Percentiles rank a stretch among this genome's conserved stretches.
Evolutionary conservation across 2,888 invertebrate genomes (phyloP).

Genomic region (Patella depressa): DNA sequence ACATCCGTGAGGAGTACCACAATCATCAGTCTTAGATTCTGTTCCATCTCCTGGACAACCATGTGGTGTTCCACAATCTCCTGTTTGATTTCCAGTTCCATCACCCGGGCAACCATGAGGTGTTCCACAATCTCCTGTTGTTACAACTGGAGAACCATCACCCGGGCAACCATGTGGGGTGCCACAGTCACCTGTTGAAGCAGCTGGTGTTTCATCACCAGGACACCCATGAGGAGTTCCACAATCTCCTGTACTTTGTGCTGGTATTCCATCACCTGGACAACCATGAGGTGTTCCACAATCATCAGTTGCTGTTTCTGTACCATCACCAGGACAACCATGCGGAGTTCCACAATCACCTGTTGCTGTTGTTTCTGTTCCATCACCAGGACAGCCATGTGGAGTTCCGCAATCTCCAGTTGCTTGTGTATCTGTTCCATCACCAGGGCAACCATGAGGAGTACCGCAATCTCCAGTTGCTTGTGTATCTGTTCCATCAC

Average conservation of each 20-base stretch:
- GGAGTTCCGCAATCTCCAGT: slow-evolving; percentile 24
- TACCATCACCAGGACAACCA: slow-evolving; percentile 40
- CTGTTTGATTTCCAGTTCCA: slow-evolving; percentile 11
- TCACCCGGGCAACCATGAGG: slow-evolving; percentile 5
- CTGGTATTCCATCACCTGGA: slow-evolving; percentile 26
- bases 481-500: slow-evolving; percentile 27
- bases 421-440: slow-evolving; percentile 19
- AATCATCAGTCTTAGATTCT: slow-evolving; percentile 28
- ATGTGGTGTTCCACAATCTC: slow-evolving; percentile 26
- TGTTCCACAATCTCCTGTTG: slow-evolving; percentile 29
- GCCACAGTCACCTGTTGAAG: slow-evolving; percentile 28
- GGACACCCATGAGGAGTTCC: slow-evolving; percentile 35
- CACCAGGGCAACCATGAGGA: slow-evolving; percentile 16
- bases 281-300: slow-evolving; percentile 38
- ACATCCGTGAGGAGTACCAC: slow-evolving; percentile 34
- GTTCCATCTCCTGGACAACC: slow-evolving; percentile 26
- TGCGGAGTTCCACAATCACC: slow-evolving; percentile 39
- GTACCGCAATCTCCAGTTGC: slow-evolving; percentile 27
- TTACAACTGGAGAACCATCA: not conserved
- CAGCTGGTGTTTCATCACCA: slow-evolving; percentile 26
- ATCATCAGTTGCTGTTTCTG: slow-evolving; percentile 24
- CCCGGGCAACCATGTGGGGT: slow-evolving; percentile 9
- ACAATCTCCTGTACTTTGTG: slow-evolving; percentile 24
- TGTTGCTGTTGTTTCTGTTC: slow-evolving; percentile 19
- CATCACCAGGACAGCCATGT: slow-evolving; percentile 33